phyloP scores from a whole-genome alignment of 2,797 vertebrate genomes.

The Cynodonichthys magdalenae region DNA sequence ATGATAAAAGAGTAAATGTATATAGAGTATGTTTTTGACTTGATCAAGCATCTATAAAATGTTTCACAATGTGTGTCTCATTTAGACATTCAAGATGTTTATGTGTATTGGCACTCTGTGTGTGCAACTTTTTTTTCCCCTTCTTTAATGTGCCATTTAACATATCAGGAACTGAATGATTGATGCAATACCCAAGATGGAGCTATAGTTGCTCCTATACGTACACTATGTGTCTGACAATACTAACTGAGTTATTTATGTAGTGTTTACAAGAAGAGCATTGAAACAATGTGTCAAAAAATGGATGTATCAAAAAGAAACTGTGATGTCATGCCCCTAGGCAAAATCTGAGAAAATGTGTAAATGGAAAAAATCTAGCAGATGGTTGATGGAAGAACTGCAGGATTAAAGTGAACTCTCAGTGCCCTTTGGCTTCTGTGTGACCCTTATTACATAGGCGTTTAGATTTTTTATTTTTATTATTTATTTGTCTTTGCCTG shows the following conservation, averaged over 20 bases:
- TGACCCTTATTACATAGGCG: constrained; percentile 28
- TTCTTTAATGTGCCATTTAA: too few relatives aligned
- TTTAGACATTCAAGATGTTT: too few relatives aligned
- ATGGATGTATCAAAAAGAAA: constrained; percentile 40
- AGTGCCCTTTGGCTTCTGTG: constrained; percentile 25
- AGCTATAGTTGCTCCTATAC: not conserved
- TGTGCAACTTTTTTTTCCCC: too few relatives aligned
- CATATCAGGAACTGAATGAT: too few relatives aligned
- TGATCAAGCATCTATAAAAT: constrained; percentile 14
- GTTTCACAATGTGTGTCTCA: too few relatives aligned
- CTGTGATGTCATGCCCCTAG: constrained; percentile 19
- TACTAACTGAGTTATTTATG: constrained; percentile 42
- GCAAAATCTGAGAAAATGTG: constrained; percentile 17
- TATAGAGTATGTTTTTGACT: not conserved
- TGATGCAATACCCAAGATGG: too few relatives aligned
- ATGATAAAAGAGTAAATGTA: not conserved
- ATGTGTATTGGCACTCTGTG: too few relatives aligned
- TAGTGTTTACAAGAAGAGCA: constrained; percentile 30
- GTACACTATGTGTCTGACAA: not conserved
- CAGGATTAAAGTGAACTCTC: constrained; percentile 41
- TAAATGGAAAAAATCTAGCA: constrained; percentile 27
- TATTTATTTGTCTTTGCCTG: constrained; percentile 4
- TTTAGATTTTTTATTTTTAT: not conserved
- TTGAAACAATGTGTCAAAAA: constrained; percentile 40
- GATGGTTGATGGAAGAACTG: constrained; percentile 39